Evolutionary conservation across 64 coral and sea anemone species (phyloP), one percentile per base, ranked within the genome.

Genomic region (Pachyseris speciosa): DNA sequence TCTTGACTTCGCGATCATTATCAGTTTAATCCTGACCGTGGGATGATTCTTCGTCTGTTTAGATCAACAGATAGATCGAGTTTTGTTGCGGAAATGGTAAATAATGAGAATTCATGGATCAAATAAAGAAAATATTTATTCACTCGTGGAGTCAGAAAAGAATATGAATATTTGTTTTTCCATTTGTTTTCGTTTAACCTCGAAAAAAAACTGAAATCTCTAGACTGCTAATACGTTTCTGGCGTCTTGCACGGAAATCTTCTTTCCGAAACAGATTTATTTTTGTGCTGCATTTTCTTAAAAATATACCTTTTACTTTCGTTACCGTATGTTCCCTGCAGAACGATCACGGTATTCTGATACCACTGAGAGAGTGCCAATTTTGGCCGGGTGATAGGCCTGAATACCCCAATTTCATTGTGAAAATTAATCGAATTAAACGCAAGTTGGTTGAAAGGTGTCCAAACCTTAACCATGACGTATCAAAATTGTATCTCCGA

Each of bases 101-200:
- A 61, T 61, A 81, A 40, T 39, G 15, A 17, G 4, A 37, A 59
- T 38, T 24, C 9, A 20, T 40, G 77, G 77, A 63, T 63, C 77
- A 81, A 81, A 60, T 63, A 81, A 63, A 40, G 77, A 61, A 81
- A 81, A 25, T 81, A 63, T 81, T 61, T 60, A 27, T 81, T 61
- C 34, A 61, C 36, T 12, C 15, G 31, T 61, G 19, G 27, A 40
- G 37, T 20, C 20, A 34, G 6, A 5, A 71, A 61, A 63, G 53
- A 81, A 25, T 61, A 41, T 39, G 32, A 36, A 27, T 40, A 63
- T 81, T 81, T 53, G 47, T 57, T 79, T 37, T 52, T 7, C 29
- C 29, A 1, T 16, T 67, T 7, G 9, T 67, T 67, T 67, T 11
- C 3, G 2, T 67, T 79, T 58, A 30, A 4, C 42, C 25, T 33